Percentiles rank a stretch among this genome's conserved stretches.
phyloP scores from a whole-genome alignment of 2,113 vertebrate genomes.

The Uria lomvia region DNA sequence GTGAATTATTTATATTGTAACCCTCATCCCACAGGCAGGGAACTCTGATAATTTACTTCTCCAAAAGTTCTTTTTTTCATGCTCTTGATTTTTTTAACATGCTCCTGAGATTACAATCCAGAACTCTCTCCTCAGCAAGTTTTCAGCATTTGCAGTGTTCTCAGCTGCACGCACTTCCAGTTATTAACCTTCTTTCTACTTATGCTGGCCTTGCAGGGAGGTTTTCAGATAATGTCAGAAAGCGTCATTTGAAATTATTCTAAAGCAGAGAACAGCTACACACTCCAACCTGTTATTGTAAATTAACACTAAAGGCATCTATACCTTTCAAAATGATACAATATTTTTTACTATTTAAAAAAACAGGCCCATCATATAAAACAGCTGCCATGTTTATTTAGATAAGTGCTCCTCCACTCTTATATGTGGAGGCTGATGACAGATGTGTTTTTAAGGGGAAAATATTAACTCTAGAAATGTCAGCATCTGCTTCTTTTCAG shows the following conservation, averaged over 20 bases:
- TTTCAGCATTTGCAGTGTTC: constrained; percentile 15
- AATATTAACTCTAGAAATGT: constrained; percentile 68
- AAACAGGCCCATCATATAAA: constrained; percentile 32
- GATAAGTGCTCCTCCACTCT: constrained; percentile 63
- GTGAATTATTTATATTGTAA: background rate
- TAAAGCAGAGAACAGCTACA: background rate
- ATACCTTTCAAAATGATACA: constrained; percentile 23
- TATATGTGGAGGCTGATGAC: constrained; percentile 69
- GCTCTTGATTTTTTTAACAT: background rate
- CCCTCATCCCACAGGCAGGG: background rate
- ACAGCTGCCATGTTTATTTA: constrained; percentile 74
- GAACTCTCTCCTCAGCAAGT: background rate
- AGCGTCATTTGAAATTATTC: constrained; percentile 39
- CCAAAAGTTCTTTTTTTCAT: background rate
- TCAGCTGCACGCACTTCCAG: background rate
- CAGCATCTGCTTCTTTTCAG: constrained; percentile 76
- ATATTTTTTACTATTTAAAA: constrained; percentile 29
- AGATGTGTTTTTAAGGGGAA: constrained; percentile 70
- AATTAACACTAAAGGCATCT: background rate
- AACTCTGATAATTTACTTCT: background rate
- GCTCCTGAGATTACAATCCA: background rate
- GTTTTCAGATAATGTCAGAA: constrained; percentile 31
- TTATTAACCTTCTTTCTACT: constrained; percentile 10
- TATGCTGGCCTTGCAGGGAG: background rate
- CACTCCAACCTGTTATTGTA: background rate